phyloP scores from a whole-genome alignment of 2,888 invertebrate species.

The Pammene fasciana region DNA sequence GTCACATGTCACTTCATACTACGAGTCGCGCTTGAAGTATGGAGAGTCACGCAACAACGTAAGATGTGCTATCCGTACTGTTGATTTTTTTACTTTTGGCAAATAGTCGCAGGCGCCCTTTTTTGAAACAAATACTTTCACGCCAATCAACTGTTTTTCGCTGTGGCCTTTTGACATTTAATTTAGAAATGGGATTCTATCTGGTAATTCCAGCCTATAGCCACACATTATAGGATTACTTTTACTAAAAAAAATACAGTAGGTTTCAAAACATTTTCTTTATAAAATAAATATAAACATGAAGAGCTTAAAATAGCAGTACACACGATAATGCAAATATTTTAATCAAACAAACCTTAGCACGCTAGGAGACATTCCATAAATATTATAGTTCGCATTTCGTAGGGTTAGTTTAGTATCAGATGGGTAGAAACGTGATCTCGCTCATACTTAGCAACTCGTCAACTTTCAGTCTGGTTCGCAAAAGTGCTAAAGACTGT shows the following conservation, averaged over 20 bases:
- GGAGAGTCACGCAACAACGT: too few species aligned
- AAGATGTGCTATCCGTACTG: too few species aligned
- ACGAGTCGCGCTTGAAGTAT: too few species aligned
- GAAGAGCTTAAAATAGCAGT: constrained; percentile 66
- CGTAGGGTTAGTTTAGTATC: neutral
- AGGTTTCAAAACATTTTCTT: constrained; percentile 49
- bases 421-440: neutral
- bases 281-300: constrained; percentile 65
- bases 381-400: constrained; percentile 40
- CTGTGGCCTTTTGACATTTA: too few species aligned
- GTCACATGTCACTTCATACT: too few species aligned
- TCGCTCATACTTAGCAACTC: neutral
- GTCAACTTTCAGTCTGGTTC: neutral
- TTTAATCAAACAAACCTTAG: constrained; percentile 39
- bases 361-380: constrained; percentile 54
- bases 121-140: too few species aligned
- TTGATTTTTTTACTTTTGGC: too few species aligned
- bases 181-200: too few species aligned
- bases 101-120: too few species aligned
- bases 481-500: neutral
- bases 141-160: too few species aligned
- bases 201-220: too few species aligned
- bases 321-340: constrained; percentile 67
- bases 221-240: neutral
- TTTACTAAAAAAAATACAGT: neutral